These are phyloP conservation scores for Frankliniella intonsa DNA, from an alignment of 2,888 invertebrate genomes.

Conservation along the genomic window DNA sequence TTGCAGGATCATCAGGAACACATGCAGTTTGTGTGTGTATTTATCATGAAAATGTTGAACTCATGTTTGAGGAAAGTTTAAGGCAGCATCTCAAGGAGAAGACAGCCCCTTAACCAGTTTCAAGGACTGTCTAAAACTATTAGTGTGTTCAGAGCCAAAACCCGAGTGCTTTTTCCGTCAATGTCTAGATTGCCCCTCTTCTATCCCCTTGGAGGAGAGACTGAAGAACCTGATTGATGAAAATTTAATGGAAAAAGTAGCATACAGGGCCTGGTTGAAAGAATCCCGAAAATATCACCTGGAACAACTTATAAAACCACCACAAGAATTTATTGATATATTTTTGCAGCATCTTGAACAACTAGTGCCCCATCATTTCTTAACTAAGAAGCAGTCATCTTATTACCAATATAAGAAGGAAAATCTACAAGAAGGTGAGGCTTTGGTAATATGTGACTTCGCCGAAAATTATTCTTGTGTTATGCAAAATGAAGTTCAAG, in stretches of 20 bases:
- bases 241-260: conserved; percentile 1
- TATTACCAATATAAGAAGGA: conserved; percentile 36
- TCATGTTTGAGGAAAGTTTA: conserved; percentile 35
- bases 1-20: conserved; percentile 37
- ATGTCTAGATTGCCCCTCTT: too few species aligned
- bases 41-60: conserved; percentile 38
- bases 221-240: too few species aligned
- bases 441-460: conserved; percentile 38
- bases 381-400: conserved; percentile 36
- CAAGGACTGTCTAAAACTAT: neutral
- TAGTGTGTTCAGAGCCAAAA: too few species aligned
- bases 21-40: conserved; percentile 39
- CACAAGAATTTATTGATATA: conserved; percentile 30
- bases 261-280: conserved; percentile 31
- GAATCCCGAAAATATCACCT: conserved; percentile 30
- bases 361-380: conserved; percentile 35
- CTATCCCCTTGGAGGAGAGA: too few species aligned
- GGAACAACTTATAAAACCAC: conserved; percentile 32
- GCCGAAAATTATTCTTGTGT: conserved; percentile 38
- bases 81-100: neutral
- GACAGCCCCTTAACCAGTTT: conserved; percentile 27
- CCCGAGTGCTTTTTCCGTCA: too few species aligned
- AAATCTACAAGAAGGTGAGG: conserved; percentile 33
- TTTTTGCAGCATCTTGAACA: conserved; percentile 31
- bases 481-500: too few species aligned